phyloP scores from a whole-genome alignment of 2,888 invertebrate genomes.

The Leucoptera coffeella region DNA sequence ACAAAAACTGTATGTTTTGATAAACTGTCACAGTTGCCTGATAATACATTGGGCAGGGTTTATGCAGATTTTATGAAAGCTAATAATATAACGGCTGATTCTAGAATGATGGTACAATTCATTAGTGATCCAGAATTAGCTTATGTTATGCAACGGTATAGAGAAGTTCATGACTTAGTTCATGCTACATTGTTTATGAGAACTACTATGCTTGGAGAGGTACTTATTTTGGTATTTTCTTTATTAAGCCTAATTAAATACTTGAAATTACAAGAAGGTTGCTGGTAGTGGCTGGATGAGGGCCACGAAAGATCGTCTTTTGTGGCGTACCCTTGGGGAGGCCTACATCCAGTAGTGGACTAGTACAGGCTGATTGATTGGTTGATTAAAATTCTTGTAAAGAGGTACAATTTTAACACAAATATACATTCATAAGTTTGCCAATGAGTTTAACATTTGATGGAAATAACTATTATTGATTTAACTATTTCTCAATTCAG shows the following conservation, averaged over 20 bases:
- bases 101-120: conserved; percentile 83
- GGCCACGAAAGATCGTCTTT: no score
- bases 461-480: no score
- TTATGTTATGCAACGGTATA: conserved; percentile 95
- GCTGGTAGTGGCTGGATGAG: no score
- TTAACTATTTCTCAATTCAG: no score
- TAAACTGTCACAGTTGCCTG: conserved; percentile 63
- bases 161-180: conserved; percentile 93
- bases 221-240: conserved; percentile 11
- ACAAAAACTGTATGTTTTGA: conserved; percentile 72
- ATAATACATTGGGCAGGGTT: conserved; percentile 76
- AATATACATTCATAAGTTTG: no score
- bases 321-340: no score
- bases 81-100: conserved; percentile 91
- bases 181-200: conserved; percentile 91
- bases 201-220: conserved; percentile 83
- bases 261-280: no score
- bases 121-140: conserved; percentile 84
- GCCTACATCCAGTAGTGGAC: no score
- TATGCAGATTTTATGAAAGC: conserved; percentile 79
- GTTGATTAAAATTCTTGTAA: no score
- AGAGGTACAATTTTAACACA: no score
- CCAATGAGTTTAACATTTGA: no score
- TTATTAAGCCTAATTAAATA: background rate
- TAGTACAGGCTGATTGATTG: no score